Conservation (phyloP, 2,797 vertebrate species). For the Macroramphosus scolopax region DNA sequence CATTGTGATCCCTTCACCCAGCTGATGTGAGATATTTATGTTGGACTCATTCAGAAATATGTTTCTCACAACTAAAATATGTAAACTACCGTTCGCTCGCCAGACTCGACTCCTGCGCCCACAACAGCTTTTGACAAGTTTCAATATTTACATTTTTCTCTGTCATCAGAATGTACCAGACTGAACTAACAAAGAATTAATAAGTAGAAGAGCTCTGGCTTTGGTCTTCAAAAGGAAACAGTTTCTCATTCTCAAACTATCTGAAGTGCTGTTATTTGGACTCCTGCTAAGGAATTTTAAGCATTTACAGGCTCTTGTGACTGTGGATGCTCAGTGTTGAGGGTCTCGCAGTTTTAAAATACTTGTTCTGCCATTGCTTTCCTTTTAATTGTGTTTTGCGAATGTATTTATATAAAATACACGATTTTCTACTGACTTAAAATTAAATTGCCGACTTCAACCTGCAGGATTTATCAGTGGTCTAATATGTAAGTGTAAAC, state of each 20-base stretch:
- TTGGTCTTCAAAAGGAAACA: slow-evolving; percentile 79
- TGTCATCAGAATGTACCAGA: slow-evolving; percentile 79
- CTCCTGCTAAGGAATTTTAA: slow-evolving; percentile 62
- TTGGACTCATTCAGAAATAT: slow-evolving; percentile 65
- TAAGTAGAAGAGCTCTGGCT: slow-evolving; percentile 65
- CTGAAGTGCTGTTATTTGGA: slow-evolving; percentile 54
- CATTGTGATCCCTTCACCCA: slow-evolving; percentile 32
- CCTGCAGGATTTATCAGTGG: too few relatives aligned
- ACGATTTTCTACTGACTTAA: too few relatives aligned
- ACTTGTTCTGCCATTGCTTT: too few relatives aligned
- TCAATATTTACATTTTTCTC: slow-evolving; percentile 90
- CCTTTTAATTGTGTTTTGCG: too few relatives aligned
- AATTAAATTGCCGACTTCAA: too few relatives aligned
- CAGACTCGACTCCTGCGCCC: slow-evolving; percentile 64
- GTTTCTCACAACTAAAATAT: slow-evolving; percentile 72
- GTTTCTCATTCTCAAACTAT: slow-evolving; percentile 69
- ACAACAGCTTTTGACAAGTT: slow-evolving; percentile 75
- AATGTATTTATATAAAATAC: too few relatives aligned
- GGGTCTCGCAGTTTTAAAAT: slow-evolving; percentile 23
- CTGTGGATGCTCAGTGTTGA: slow-evolving; percentile 32
- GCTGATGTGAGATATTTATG: slow-evolving; percentile 57
- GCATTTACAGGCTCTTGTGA: slow-evolving; percentile 57
- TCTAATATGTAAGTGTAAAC: too few relatives aligned
- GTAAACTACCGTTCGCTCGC: slow-evolving; percentile 66
- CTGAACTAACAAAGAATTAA: slow-evolving; percentile 74